Evolutionary conservation across 2,113 vertebrate species (phyloP).

Genomic region (Micromys minutus): DNA sequence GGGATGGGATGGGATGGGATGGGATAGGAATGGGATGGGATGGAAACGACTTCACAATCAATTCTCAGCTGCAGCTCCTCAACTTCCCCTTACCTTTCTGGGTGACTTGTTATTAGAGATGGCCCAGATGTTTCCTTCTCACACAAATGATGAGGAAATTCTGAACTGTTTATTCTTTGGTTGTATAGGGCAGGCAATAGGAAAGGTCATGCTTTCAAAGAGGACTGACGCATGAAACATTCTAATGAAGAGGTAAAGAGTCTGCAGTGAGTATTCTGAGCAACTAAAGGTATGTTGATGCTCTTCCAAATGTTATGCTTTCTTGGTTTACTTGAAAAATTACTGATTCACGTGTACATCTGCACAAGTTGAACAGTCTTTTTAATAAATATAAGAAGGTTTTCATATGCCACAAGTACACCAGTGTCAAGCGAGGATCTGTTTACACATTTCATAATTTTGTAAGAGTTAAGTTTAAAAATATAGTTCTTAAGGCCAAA

Average conservation of each 20-base stretch:
- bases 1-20: conserved; percentile 52
- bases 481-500: conserved; percentile 9
- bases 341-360: conserved; percentile 40
- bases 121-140: conserved; percentile 1
- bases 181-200: conserved; percentile 43
- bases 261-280: conserved; percentile 57
- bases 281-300: conserved; percentile 64
- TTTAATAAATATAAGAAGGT: conserved; percentile 46
- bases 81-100: conserved; percentile 42
- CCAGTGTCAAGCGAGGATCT: neutral
- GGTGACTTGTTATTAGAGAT: conserved; percentile 36
- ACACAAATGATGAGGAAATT: conserved; percentile 50
- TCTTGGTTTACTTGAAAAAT: conserved; percentile 65
- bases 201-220: conserved; percentile 13
- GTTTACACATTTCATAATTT: neutral
- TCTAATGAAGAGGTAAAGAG: conserved; percentile 61
- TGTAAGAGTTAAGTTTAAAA: conserved; percentile 33
- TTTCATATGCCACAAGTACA: conserved; percentile 48
- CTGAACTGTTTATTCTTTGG: neutral
- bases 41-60: conserved; percentile 45
- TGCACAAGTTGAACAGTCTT: conserved; percentile 32
- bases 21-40: conserved; percentile 23
- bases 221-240: conserved; percentile 30
- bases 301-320: conserved; percentile 52
- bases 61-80: neutral